Percentiles rank a stretch among this genome's conserved stretches.
These are phyloP conservation scores for Gymnodraco acuticeps DNA, from an alignment of 2,797 vertebrate species.

Conservation along the genomic window DNA sequence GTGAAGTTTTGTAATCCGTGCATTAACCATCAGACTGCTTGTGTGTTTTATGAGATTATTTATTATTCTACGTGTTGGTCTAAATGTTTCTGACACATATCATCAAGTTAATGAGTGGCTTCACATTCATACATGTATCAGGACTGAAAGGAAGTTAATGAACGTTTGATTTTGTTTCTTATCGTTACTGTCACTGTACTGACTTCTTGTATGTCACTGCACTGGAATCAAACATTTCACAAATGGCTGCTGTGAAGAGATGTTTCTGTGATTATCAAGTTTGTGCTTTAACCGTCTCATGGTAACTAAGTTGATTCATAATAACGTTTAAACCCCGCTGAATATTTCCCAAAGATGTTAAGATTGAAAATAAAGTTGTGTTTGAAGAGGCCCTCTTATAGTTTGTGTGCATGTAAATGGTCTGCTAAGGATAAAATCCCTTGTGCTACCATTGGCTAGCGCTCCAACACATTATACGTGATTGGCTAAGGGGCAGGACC, in stretches of 20 bases:
- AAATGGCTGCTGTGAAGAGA: conserved; percentile 39
- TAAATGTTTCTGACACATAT: conserved; percentile 38
- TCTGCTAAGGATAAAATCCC: too few species aligned
- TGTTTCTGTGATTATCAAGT: conserved; percentile 6
- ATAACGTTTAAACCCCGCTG: conserved; percentile 6
- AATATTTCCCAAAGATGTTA: conserved; percentile 49
- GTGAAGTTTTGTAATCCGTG: conserved; percentile 6
- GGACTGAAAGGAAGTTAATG: conserved; percentile 22
- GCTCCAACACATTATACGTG: too few species aligned
- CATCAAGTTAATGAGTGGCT: conserved; percentile 37
- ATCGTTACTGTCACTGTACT: conserved; percentile 12
- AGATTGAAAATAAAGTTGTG: neutral
- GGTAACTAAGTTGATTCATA: neutral
- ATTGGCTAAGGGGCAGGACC: too few species aligned
- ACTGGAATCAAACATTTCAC: conserved; percentile 62
- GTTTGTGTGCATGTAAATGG: too few species aligned
- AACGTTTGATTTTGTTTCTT: conserved; percentile 25
- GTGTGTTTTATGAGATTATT: conserved; percentile 50
- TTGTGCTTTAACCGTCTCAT: conserved; percentile 33
- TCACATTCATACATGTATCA: neutral
- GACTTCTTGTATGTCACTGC: conserved; percentile 40
- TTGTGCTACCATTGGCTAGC: too few species aligned
- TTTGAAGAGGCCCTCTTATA: conserved; percentile 16
- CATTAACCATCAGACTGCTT: conserved; percentile 20
- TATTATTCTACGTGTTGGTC: conserved; percentile 41